Conservation (phyloP, 2,888 invertebrate genomes). For the Drosophila aldrichi region DNA sequence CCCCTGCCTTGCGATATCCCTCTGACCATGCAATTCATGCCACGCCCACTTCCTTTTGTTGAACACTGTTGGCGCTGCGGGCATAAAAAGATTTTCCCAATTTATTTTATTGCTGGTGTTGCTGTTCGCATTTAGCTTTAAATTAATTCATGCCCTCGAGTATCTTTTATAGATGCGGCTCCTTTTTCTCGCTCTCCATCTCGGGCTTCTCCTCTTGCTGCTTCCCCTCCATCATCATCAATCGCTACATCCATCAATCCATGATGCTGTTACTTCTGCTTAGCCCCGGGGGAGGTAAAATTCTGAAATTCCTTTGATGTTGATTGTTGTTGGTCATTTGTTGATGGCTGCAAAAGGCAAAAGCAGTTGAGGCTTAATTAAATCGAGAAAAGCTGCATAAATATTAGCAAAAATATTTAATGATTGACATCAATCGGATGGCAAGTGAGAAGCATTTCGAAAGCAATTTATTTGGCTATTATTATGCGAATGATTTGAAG, state of each 20-base stretch:
- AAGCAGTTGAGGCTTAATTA: conserved; percentile 23
- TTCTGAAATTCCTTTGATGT: conserved; percentile 43
- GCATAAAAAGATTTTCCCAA: conserved; percentile 49
- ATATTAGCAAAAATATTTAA: conserved; percentile 27
- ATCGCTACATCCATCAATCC: conserved; percentile 8
- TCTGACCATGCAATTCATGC: background rate
- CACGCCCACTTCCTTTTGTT: conserved; percentile 30
- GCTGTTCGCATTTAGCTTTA: conserved; percentile 51
- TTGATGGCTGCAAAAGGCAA: conserved; percentile 7
- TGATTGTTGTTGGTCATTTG: conserved; percentile 41
- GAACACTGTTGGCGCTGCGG: conserved; percentile 40
- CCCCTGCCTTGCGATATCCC: background rate
- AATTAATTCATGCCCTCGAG: conserved; percentile 60
- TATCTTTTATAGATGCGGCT: conserved; percentile 39
- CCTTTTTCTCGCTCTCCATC: background rate
- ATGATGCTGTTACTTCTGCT: background rate
- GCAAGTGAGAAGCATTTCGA: background rate
- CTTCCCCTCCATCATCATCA: background rate
- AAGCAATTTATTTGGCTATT: background rate
- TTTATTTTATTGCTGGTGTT: conserved; percentile 54
- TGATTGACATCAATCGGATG: conserved; percentile 17
- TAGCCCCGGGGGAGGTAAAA: background rate
- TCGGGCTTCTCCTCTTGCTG: background rate
- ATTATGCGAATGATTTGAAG: background rate
- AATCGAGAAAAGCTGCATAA: conserved; percentile 29